phyloP scores from a whole-genome alignment of 2,113 vertebrate genomes.

The Protobothrops flavoviridis region DNA sequence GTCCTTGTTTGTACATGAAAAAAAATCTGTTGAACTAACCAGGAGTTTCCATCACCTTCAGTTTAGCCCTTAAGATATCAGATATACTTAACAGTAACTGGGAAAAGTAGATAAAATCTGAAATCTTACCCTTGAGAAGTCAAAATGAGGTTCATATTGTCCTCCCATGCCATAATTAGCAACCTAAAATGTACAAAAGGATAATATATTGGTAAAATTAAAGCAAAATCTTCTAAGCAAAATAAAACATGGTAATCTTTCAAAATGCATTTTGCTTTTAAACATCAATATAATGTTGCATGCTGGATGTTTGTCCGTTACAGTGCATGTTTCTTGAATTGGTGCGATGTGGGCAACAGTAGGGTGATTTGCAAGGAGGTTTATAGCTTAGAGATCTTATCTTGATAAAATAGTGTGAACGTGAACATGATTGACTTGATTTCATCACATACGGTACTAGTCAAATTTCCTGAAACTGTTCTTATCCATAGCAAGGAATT shows the following conservation, averaged over 20 bases:
- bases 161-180: slow-evolving; percentile 98
- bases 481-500: not conserved
- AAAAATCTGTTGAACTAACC: not conserved
- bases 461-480: not conserved
- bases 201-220: slow-evolving; percentile 3
- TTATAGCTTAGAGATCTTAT: not conserved
- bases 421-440: not conserved
- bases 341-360: not conserved
- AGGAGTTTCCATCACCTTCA: not conserved
- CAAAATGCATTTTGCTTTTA: not conserved
- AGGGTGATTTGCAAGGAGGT: not conserved
- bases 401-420: not conserved
- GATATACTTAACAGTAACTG: not conserved
- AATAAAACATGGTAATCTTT: not conserved
- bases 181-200: slow-evolving; percentile 72
- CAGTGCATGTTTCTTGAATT: not conserved
- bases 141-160: slow-evolving; percentile 96
- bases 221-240: not conserved
- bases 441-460: not conserved
- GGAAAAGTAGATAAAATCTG: not conserved
- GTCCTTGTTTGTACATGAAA: not conserved
- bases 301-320: not conserved
- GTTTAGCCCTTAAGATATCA: not conserved
- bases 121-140: slow-evolving; percentile 95
- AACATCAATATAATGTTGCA: not conserved